Base-by-base conservation (phyloP, 2,888 invertebrate genomes). In the Ptychoptera albimana region DNA sequence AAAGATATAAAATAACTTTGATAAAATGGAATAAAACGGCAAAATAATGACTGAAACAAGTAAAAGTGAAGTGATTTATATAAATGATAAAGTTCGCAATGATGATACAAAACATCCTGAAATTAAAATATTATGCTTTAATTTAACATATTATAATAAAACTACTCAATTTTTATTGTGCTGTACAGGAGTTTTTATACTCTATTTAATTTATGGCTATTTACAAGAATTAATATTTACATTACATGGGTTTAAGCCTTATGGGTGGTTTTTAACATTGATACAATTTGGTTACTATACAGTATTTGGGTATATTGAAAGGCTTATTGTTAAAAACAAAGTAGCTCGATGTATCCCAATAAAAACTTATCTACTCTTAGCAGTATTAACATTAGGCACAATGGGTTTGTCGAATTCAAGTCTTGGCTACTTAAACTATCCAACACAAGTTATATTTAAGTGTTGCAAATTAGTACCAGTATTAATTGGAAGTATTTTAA, bases 381-480 rank as follows among this genome's bases (percentile, higher is more conserved):
- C 93, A 37, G 72, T 85, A 2, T 67, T 94, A 40, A 93, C 94
- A 0, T 72, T 96, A 12, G 91, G 89, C 3, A 96, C 96, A 2
- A 96, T 97, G 91, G 89, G 93, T 0, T 74, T 94, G 49, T 94
- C 94, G 2, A 97, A 97, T 64, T 78, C 92, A 4, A 89, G 94
- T 1, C 71, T 96, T 10, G 92, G 88, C 41, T 93, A 91, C 62
- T 70, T 97, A 10, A 97, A 96, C 64, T 97, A 94, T 64, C 94
- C 96, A 0, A 96, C 94, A 0, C 92, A 93, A 70, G 81, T 96
- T 37, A 94, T 96, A 55, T 97, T 97, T 61, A 96, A 96, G 63
- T 93, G 93, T 61, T 97, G 96, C 64, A 97, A 97, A 63, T 71
- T 96, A 0, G 89, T 96, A 54, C 96, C 96, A 0, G 96, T 96